phyloP scores from a whole-genome alignment of 1,140 invertebrate genomes.

The Ectropis grisescens region DNA sequence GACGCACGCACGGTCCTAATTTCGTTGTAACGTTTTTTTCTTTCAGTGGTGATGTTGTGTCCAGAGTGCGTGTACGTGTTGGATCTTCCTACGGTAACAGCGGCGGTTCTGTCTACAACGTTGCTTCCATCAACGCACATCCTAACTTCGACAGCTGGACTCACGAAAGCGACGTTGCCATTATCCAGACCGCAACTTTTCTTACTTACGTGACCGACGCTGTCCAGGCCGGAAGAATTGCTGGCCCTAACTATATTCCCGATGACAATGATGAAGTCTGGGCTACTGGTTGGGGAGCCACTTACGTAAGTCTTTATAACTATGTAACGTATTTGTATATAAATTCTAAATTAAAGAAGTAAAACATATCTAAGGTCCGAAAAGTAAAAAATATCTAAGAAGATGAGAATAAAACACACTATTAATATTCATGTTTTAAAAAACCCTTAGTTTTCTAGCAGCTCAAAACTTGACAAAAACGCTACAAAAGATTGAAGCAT shows the following conservation, averaged over 20 bases:
- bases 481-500: too few species aligned
- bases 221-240: slow-evolving; percentile 9
- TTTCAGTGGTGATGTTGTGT: slow-evolving; percentile 16
- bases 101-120: slow-evolving; percentile 15
- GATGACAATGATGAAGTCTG: slow-evolving; percentile 13
- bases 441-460: too few species aligned
- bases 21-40: too few species aligned
- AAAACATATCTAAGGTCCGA: too few species aligned
- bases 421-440: too few species aligned
- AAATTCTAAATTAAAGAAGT: too few species aligned
- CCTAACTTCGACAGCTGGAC: slow-evolving; percentile 67
- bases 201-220: slow-evolving; percentile 33
- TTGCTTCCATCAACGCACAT: slow-evolving; percentile 44
- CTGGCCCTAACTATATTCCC: slow-evolving; percentile 12
- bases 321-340: too few species aligned
- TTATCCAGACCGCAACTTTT: slow-evolving; percentile 15
- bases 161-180: slow-evolving; percentile 74
- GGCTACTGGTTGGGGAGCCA: slow-evolving; percentile 20
- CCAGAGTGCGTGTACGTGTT: slow-evolving; percentile 17
- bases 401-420: too few species aligned
- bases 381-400: too few species aligned
- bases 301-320: slow-evolving; percentile 10
- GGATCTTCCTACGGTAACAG: slow-evolving; percentile 22
- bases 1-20: too few species aligned
- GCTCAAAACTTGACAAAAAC: too few species aligned